Conservation (phyloP, 2,888 invertebrate species). For the Chaetoderma sp. region DNA sequence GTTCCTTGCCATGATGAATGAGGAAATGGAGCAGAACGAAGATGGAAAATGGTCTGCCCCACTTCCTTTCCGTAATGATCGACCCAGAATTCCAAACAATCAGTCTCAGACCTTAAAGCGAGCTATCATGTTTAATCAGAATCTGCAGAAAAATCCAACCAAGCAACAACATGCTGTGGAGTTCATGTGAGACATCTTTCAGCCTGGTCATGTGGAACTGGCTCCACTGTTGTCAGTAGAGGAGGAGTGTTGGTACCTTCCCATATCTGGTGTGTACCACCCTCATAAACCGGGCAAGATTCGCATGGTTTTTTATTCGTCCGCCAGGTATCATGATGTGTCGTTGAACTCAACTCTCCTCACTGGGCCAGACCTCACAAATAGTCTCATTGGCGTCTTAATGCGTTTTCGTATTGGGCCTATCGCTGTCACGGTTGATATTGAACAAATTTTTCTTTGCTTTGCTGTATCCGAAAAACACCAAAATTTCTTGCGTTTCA, state of each 20-base stretch:
- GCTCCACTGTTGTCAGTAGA: not conserved
- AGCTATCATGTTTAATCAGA: not conserved
- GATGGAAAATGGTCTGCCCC: constrained; percentile 30
- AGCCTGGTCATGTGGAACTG: constrained; percentile 11
- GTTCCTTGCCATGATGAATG: constrained; percentile 27
- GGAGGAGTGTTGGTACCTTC: constrained; percentile 22
- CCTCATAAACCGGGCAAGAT: constrained; percentile 30
- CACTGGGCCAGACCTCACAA: constrained; percentile 34
- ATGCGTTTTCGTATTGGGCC: constrained; percentile 29
- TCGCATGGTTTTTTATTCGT: constrained; percentile 28
- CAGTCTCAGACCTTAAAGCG: not conserved
- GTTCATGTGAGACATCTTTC: constrained; percentile 14
- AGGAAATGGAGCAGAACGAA: constrained; percentile 11
- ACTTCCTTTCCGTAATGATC: constrained; percentile 21
- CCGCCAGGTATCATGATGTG: constrained; percentile 13
- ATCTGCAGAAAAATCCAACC: not conserved
- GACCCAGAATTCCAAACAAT: constrained; percentile 9
- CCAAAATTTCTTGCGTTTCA: constrained; percentile 20
- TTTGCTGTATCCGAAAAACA: constrained; percentile 22
- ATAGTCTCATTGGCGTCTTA: constrained; percentile 31
- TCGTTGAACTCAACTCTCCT: constrained; percentile 29
- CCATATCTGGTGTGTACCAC: constrained; percentile 36
- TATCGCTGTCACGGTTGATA: constrained; percentile 27
- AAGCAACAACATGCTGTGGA: constrained; percentile 10
- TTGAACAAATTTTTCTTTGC: constrained; percentile 29